These are phyloP conservation scores for Squalus acanthias DNA, from an alignment of 2,797 vertebrate genomes.

Conservation along the genomic window DNA sequence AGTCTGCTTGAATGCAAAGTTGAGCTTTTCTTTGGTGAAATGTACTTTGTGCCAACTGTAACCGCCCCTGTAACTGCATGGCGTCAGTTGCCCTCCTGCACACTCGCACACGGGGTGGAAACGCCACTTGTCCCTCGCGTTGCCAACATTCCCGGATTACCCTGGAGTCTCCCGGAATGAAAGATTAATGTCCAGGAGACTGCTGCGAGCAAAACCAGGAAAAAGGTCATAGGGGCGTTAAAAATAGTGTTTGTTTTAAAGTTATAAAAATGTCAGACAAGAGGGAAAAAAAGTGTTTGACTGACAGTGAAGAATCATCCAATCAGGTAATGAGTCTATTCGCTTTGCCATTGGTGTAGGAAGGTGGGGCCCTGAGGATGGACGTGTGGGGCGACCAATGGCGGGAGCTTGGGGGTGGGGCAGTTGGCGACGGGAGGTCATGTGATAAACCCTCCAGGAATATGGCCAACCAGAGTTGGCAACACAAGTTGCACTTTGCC, in stretches of 20 bases:
- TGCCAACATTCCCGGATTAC: not conserved
- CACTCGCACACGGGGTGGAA: not conserved
- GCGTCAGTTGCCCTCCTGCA: not conserved
- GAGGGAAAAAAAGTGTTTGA: not conserved
- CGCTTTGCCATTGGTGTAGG: too few species aligned
- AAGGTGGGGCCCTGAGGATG: too few species aligned
- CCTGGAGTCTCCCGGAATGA: not conserved
- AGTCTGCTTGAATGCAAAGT: not conserved
- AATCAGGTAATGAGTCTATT: not conserved
- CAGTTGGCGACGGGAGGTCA: too few species aligned
- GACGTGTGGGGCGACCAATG: not conserved
- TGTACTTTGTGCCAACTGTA: not conserved
- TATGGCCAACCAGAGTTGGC: not conserved
- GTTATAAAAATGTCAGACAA: not conserved
- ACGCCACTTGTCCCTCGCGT: not conserved
- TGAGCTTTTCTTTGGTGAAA: not conserved
- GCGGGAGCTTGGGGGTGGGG: not conserved
- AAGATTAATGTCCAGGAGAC: too few species aligned
- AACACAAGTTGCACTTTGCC: not conserved
- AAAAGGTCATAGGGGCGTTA: not conserved
- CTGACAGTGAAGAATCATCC: not conserved
- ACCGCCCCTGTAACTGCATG: not conserved
- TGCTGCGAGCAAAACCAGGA: not conserved
- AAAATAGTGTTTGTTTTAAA: not conserved
- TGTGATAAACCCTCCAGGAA: not conserved